Conservation (phyloP, 1,140 invertebrate genomes). For the Cotesia glomerata region DNA sequence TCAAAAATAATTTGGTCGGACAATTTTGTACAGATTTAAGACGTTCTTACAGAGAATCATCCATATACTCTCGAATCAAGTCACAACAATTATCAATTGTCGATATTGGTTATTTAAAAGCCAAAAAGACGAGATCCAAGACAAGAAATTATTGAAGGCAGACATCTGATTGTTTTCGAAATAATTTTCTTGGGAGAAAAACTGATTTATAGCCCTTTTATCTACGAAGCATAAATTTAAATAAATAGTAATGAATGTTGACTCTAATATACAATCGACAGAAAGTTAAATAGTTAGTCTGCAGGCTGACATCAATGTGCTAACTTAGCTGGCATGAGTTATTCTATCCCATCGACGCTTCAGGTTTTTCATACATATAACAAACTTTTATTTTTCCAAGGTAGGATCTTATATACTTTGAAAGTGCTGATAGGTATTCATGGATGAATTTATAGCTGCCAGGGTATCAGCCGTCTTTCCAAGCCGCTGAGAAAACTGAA, state of each 20-base stretch:
- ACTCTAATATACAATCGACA: constrained; percentile 22
- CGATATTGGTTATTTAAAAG: too few relatives aligned
- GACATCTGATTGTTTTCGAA: too few relatives aligned
- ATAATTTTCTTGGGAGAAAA: too few relatives aligned
- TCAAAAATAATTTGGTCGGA: too few relatives aligned
- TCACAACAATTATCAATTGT: too few relatives aligned
- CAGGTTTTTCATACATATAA: not conserved
- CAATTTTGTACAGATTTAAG: too few relatives aligned
- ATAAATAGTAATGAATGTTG: not conserved
- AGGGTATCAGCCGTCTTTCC: constrained; percentile 86
- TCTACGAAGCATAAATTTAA: too few relatives aligned
- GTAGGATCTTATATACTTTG: constrained; percentile 1
- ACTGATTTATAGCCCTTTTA: too few relatives aligned
- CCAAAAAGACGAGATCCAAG: too few relatives aligned
- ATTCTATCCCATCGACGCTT: constrained; percentile 9
- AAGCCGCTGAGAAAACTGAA: constrained; percentile 70
- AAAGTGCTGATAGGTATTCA: constrained; percentile 74
- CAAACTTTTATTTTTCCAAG: constrained; percentile 36
- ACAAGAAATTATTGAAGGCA: too few relatives aligned
- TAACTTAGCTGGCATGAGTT: constrained; percentile 70
- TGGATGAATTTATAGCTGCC: constrained; percentile 91
- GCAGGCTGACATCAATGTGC: constrained; percentile 34
- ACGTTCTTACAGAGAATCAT: too few relatives aligned
- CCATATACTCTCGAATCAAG: too few relatives aligned
- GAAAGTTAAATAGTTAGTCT: constrained; percentile 35